Percentiles rank a stretch among this genome's conserved stretches.
Evolutionary conservation across 2,888 invertebrate species (phyloP).

Genomic region (Drosophila lacicola): DNA sequence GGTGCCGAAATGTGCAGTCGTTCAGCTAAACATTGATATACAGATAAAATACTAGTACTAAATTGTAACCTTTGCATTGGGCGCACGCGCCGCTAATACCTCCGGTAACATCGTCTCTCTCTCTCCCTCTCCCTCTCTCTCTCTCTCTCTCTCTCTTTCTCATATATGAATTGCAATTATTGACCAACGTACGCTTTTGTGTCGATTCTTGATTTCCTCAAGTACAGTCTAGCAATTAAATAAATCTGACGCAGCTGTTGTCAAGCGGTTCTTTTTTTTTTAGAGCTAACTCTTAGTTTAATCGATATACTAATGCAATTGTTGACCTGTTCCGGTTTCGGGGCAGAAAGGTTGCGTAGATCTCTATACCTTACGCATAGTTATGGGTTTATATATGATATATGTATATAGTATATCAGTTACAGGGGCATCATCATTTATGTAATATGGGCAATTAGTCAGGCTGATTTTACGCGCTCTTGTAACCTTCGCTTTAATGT

Average conservation of each 20-base stretch:
- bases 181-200: slow-evolving; percentile 16
- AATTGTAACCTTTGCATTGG: slow-evolving; percentile 15
- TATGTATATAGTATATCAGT: slow-evolving; percentile 10
- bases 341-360: neutral
- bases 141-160: neutral
- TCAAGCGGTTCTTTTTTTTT: slow-evolving; percentile 24
- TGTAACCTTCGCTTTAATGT: slow-evolving; percentile 26
- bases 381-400: neutral
- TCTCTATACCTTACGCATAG: slow-evolving; percentile 15
- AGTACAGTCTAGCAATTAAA: slow-evolving; percentile 29
- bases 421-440: slow-evolving; percentile 17
- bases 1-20: too few species aligned
- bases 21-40: too few species aligned
- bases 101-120: neutral
- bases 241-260: slow-evolving; percentile 13
- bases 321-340: slow-evolving; percentile 26
- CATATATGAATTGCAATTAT: slow-evolving; percentile 25
- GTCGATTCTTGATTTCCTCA: slow-evolving; percentile 34
- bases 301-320: neutral
- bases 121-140: too few species aligned
- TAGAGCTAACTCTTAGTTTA: neutral
- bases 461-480: slow-evolving; percentile 20
- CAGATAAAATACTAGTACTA: neutral
- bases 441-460: slow-evolving; percentile 27
- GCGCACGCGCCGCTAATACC: slow-evolving; percentile 39